phyloP scores from a whole-genome alignment of 2,113 vertebrate species.

The Dolichotis patagonum region DNA sequence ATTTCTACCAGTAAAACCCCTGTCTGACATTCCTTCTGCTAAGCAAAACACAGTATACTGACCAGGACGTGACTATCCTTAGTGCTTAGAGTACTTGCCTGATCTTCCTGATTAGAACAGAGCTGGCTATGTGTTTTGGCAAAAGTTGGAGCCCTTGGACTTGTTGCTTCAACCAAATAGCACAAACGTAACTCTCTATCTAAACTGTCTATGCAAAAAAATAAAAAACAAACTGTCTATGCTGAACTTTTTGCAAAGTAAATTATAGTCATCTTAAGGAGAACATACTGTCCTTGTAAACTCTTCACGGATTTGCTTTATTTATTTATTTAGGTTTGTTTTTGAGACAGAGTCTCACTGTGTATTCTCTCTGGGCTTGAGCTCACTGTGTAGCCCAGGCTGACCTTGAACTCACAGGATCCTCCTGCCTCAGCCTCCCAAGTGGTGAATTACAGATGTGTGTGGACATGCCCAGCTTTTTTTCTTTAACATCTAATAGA shows the following conservation, averaged over 20 bases:
- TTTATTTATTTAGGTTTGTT: background rate
- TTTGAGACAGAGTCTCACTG: background rate
- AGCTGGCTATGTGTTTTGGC: background rate
- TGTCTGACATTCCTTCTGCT: background rate
- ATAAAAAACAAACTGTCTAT: background rate
- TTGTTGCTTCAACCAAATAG: slow-evolving; percentile 22
- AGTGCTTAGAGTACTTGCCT: background rate
- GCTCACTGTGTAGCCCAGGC: background rate
- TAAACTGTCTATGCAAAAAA: background rate
- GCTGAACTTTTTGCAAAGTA: slow-evolving; percentile 13
- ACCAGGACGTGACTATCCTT: background rate
- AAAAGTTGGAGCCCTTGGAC: background rate
- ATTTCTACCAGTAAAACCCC: background rate
- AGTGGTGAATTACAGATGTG: background rate
- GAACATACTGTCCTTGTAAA: slow-evolving; percentile 41
- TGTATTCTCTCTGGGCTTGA: background rate
- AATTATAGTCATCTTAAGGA: slow-evolving; percentile 25
- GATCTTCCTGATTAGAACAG: background rate
- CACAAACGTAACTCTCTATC: background rate
- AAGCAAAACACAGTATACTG: background rate
- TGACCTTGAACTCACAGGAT: background rate
- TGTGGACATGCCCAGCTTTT: background rate
- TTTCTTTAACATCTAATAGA: slow-evolving; percentile 38
- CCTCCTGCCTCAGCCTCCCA: background rate
- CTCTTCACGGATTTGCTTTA: background rate